Evolutionary conservation across 1,140 invertebrate species (phyloP), one percentile per base, ranked within the genome.

Genomic region (Aporrectodea caliginosa): DNA sequence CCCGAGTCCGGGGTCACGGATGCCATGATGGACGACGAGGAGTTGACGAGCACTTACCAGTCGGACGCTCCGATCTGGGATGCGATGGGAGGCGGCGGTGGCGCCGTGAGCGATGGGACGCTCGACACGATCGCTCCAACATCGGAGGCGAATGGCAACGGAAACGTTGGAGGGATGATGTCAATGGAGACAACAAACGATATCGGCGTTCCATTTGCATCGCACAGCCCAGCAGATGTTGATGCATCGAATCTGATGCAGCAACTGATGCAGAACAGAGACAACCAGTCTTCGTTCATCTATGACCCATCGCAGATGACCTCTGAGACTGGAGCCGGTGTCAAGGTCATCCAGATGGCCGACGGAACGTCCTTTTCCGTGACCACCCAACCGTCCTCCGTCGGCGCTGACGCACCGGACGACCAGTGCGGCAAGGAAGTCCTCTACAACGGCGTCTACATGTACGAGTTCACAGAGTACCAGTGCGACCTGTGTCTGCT

Each of bases 391-490:
- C 16, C 1, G 1, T 1, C 27, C n/a, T 74, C 31, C 1, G 73
- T 74, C 29, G 33, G n/a, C 29, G 73, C 29, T n/a, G 31, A 31
- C 0, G 31, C n/a, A 31, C n/a, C 31, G 27, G 31, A 31, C 73
- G 34, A 33, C 29, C 16, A 1, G 33, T 76, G 34, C 43, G 75
- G 75, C 2, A 35, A 68, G 43, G 75, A 58, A n/a, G 27, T 76
- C 6, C 1, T 43, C 31, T 29, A 35, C 34, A 43, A 76, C 75
- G 75, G 43, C 0, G 75, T 76, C 1, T n/a, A 34, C 1, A 43
- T 43, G 29, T 76, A 35, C 75, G 75, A 76, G 75, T 76, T 76
- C 31, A n/a, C 43, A 1, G 27, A 30, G 32, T 43, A 58, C 29
- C 33, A 30, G 43, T 76, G 75, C 75, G 35, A 43, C 1, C 16